A percentile compares a stretch with the other conserved stretches of the same genome.
Evolutionary conservation across 2,888 invertebrate species (phyloP).

Genomic region (Mayetiola destructor): DNA sequence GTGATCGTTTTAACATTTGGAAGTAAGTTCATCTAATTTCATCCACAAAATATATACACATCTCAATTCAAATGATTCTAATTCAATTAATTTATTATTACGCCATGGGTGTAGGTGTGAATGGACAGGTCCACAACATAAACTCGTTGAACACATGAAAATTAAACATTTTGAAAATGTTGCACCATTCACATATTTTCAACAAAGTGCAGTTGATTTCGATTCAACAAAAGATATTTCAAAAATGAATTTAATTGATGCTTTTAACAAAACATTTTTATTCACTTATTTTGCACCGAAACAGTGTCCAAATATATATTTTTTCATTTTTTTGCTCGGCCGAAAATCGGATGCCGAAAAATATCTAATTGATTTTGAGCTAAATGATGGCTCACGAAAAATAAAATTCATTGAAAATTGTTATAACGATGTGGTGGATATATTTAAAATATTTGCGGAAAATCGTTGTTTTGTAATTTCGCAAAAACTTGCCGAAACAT

Average conservation of each 20-base stretch:
- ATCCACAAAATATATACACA: neutral
- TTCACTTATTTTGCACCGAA: neutral
- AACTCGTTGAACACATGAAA: neutral
- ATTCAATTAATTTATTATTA: neutral
- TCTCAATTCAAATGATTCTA: neutral
- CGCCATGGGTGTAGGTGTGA: neutral
- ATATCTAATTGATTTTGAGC: conserved; percentile 11
- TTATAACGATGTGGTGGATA: neutral
- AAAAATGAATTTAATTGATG: conserved; percentile 9
- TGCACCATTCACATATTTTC: neutral
- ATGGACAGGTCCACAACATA: neutral
- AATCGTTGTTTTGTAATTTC: neutral
- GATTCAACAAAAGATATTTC: neutral
- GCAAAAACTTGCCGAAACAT: neutral
- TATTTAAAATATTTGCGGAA: neutral
- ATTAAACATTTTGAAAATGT: neutral
- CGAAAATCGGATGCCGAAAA: conserved; percentile 2
- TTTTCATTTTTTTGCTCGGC: conserved; percentile 2
- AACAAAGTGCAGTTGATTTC: neutral
- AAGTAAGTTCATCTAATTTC: neutral
- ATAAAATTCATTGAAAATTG: neutral
- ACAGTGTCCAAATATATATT: neutral
- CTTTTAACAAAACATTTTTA: neutral
- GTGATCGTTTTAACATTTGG: neutral
- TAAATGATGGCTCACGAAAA: neutral